A percentile compares a stretch with the other conserved stretches of the same genome.
phyloP scores from a whole-genome alignment of 2,113 vertebrate genomes.

The Zingel zingel region DNA sequence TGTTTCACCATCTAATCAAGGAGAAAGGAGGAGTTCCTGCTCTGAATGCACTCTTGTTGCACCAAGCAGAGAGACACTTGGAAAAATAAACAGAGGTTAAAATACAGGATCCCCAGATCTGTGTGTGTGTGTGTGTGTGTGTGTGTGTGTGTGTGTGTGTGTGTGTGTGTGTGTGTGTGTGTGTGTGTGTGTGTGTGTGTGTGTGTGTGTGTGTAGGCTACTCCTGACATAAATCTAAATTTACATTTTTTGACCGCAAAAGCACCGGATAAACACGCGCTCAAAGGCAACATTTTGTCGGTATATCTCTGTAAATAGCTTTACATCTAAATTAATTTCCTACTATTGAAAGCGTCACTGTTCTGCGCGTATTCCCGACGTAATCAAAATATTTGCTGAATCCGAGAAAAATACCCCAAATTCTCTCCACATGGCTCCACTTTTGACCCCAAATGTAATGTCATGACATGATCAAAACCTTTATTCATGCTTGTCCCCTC shows the following conservation, averaged over 20 bases:
- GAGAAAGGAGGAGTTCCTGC: not conserved
- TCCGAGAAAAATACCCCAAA: not conserved
- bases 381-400: constrained; percentile 29
- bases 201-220: not conserved
- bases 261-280: not conserved
- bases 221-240: constrained; percentile 28
- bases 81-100: constrained; percentile 43
- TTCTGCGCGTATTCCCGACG: not conserved
- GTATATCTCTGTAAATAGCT: not conserved
- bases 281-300: constrained; percentile 11
- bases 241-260: constrained; percentile 8
- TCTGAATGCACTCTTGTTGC: constrained; percentile 19
- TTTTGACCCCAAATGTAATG: not conserved
- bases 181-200: constrained; percentile 1
- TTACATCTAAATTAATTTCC: constrained; percentile 9
- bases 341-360: constrained; percentile 5
- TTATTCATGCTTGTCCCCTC: constrained; percentile 14
- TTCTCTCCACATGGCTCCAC: constrained; percentile 9
- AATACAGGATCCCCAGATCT: not conserved
- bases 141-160: not conserved
- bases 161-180: not conserved
- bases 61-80: not conserved
- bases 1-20: constrained; percentile 8
- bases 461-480: constrained; percentile 44
- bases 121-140: not conserved